Evolutionary conservation across 2,888 invertebrate species (phyloP).

Genomic region (Pammene fasciana): DNA sequence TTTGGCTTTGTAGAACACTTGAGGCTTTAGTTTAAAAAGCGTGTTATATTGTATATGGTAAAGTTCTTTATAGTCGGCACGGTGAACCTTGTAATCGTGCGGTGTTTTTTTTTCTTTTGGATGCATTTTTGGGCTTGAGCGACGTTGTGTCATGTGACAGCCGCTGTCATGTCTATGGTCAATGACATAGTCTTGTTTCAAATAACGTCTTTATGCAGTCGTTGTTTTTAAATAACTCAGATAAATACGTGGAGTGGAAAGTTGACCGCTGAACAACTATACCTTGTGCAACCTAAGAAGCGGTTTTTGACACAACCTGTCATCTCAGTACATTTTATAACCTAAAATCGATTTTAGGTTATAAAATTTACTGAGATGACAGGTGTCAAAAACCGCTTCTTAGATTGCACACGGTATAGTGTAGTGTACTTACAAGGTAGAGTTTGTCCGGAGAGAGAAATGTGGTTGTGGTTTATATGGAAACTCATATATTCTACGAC

Average conservation of each 20-base stretch:
- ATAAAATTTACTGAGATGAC: too few species aligned
- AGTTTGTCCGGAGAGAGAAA: too few species aligned
- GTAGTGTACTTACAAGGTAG: too few species aligned
- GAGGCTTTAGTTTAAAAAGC: constrained; percentile 48
- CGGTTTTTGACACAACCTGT: too few species aligned
- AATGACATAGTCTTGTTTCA: constrained; percentile 43
- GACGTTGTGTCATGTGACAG: constrained; percentile 49
- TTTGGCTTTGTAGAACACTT: constrained; percentile 54
- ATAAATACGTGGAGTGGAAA: background rate
- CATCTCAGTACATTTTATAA: too few species aligned
- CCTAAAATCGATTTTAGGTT: too few species aligned
- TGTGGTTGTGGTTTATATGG: too few species aligned
- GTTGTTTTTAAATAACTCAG: constrained; percentile 1
- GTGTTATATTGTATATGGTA: constrained; percentile 52
- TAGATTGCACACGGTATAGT: too few species aligned
- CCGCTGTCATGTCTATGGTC: constrained; percentile 46
- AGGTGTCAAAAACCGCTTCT: too few species aligned
- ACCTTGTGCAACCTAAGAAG: too few species aligned
- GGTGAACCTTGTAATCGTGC: constrained; percentile 26
- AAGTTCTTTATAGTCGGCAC: constrained; percentile 48
- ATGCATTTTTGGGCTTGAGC: constrained; percentile 35
- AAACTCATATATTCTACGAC: too few species aligned
- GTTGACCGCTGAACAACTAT: too few species aligned
- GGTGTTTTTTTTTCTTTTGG: constrained; percentile 36
- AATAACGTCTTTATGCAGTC: constrained; percentile 45